phyloP scores from a whole-genome alignment of 2,797 vertebrate genomes.

The Pipistrellus kuhlii region DNA sequence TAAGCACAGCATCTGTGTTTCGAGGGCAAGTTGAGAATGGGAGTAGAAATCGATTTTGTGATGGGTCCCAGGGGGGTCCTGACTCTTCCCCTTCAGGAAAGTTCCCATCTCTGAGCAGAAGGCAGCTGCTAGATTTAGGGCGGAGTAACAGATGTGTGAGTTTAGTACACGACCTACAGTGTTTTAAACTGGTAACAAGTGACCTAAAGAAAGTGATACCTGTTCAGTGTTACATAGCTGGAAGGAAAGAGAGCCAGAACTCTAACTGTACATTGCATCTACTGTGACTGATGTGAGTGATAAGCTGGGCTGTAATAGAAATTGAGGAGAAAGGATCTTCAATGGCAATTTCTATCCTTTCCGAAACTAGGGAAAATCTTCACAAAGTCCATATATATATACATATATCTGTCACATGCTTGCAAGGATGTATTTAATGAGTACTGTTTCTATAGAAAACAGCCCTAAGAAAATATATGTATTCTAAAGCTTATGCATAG shows the following conservation, averaged over 20 bases:
- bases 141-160: background rate
- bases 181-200: conserved; percentile 32
- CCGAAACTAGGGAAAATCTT: background rate
- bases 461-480: background rate
- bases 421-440: background rate
- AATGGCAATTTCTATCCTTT: background rate
- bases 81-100: conserved; percentile 8
- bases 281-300: fast-evolving
- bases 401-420: background rate
- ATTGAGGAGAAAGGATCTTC: background rate
- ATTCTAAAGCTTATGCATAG: background rate
- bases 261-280: background rate
- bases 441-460: background rate
- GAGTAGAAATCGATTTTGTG: conserved; percentile 73
- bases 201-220: background rate
- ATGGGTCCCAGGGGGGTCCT: conserved; percentile 59
- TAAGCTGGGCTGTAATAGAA: background rate
- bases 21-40: conserved; percentile 49
- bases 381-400: background rate
- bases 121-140: background rate
- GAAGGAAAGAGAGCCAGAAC: background rate
- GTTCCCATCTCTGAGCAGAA: conserved; percentile 43
- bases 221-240: background rate
- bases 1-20: conserved; percentile 77
- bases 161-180: background rate